A percentile compares a stretch with the other conserved stretches of the same genome.
Conservation (phyloP, 2,888 invertebrate species). For the Caenorhabditis sp. region DNA sequence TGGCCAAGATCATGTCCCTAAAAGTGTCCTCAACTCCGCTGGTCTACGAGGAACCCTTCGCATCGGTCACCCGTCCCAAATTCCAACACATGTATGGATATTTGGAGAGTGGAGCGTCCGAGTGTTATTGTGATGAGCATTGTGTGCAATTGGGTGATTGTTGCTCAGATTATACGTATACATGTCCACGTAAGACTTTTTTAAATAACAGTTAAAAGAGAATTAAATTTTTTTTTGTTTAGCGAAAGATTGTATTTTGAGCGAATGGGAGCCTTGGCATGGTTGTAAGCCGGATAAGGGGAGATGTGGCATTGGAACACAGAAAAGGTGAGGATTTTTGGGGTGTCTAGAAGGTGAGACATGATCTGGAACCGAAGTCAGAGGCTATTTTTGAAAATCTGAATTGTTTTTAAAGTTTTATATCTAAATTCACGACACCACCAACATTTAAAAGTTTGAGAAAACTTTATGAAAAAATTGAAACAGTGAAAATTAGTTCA, state of each 20-base stretch:
- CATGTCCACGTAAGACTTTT: slow-evolving; percentile 60
- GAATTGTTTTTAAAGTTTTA: too few relatives aligned
- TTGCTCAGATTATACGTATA: slow-evolving; percentile 64
- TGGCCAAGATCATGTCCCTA: slow-evolving; percentile 60
- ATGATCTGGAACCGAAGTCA: too few relatives aligned
- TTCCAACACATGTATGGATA: slow-evolving; percentile 11
- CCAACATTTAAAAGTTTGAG: too few relatives aligned
- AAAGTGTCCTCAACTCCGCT: slow-evolving; percentile 40
- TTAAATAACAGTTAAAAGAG: too few relatives aligned
- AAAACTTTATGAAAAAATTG: too few relatives aligned
- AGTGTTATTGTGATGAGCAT: slow-evolving; percentile 66
- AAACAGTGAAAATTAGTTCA: background rate
- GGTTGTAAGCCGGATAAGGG: slow-evolving; percentile 52
- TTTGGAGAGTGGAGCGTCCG: slow-evolving; percentile 41
- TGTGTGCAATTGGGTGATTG: slow-evolving; percentile 64
- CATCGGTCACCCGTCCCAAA: background rate
- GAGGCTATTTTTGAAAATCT: too few relatives aligned
- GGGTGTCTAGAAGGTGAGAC: too few relatives aligned
- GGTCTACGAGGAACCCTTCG: slow-evolving; percentile 14
- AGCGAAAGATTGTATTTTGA: slow-evolving; percentile 53
- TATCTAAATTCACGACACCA: too few relatives aligned
- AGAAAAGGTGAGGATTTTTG: too few relatives aligned
- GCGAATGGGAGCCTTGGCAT: slow-evolving; percentile 57
- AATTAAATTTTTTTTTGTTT: background rate
- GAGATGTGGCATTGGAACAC: slow-evolving; percentile 54